Evolutionary conservation across 2,888 invertebrate genomes (phyloP), one percentile per base, ranked within the genome.

Genomic region (Bembecia ichneumoniformis): DNA sequence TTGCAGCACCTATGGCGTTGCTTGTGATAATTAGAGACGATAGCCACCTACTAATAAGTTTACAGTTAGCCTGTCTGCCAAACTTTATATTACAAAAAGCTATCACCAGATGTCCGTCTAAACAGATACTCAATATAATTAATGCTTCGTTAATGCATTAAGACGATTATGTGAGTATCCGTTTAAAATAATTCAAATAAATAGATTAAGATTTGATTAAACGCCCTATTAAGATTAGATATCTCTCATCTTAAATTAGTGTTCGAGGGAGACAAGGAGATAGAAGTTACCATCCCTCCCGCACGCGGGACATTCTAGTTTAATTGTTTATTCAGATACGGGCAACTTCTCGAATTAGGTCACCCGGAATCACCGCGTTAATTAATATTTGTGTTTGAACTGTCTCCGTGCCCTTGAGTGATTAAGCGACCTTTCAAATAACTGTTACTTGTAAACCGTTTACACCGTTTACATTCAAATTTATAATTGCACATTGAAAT

Each of bases 301-400:
- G 35, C 35, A 13, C 47, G 11, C 47, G 35, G 47, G 58, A 68
- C 71, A 71, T 73, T 75, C 71, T 71, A 79, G 77, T 82, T 78
- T 77, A 76, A 81, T 82, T 82, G 81, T 84, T 77, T 82, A 78
- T 78, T 79, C 77, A 76, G 82, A 80, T 77, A 79, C 77, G 77
- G 66, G 66, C 62, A 81, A 86, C 73, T 82, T 82, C 77, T 73
- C 74, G 66, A 79, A 82, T 82, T 81, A 82, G 77, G 78, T 80
- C 75, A 78, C 67, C 74, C 76, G 75, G 75, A 80, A 83, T 75
- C 70, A 74, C 74, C 74, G 74, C 75, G 77, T 77, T 84, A 83
- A 84, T 84, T 84, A 83, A 84, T 84, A 82, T 84, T 83, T 84
- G 81, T 80, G 72, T 82, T 83, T 77, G 70, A 80, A 79, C 79